Conservation (phyloP, 2,888 invertebrate genomes). For the Agonopterix heracliana region DNA sequence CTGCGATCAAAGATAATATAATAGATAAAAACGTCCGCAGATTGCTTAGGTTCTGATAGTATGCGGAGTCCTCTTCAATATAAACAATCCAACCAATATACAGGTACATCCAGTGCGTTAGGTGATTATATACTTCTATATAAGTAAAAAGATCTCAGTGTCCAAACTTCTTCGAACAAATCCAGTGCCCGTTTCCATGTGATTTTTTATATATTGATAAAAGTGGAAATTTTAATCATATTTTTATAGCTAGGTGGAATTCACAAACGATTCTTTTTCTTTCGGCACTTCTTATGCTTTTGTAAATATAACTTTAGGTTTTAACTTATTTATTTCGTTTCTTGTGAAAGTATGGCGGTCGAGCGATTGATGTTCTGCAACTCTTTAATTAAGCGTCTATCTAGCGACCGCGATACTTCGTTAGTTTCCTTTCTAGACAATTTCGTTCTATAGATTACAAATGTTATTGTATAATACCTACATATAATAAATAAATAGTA, state of each 20-base stretch:
- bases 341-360: constrained; percentile 19
- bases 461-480: constrained; percentile 69
- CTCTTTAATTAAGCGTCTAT: neutral
- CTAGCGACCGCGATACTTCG: constrained; percentile 27
- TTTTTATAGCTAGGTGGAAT: constrained; percentile 69
- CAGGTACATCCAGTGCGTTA: constrained; percentile 40
- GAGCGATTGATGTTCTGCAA: neutral
- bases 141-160: constrained; percentile 64
- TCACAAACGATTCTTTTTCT: constrained; percentile 48
- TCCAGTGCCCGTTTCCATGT: constrained; percentile 69
- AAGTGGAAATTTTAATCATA: constrained; percentile 58
- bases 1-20: constrained; percentile 3
- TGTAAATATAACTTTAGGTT: constrained; percentile 68
- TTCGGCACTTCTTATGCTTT: constrained; percentile 65
- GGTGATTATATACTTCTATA: constrained; percentile 30
- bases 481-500: constrained; percentile 50
- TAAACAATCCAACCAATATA: constrained; percentile 30
- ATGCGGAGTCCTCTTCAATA: too few relatives aligned
- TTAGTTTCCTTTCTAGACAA: constrained; percentile 62
- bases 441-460: constrained; percentile 73
- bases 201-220: constrained; percentile 46
- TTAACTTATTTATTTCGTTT: constrained; percentile 70
- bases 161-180: constrained; percentile 64
- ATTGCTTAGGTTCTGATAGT: constrained; percentile 3
- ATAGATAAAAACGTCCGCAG: constrained; percentile 21